These are phyloP conservation scores for Apoda limacodes DNA, from an alignment of 2,888 invertebrate genomes.

Conservation along the genomic window DNA sequence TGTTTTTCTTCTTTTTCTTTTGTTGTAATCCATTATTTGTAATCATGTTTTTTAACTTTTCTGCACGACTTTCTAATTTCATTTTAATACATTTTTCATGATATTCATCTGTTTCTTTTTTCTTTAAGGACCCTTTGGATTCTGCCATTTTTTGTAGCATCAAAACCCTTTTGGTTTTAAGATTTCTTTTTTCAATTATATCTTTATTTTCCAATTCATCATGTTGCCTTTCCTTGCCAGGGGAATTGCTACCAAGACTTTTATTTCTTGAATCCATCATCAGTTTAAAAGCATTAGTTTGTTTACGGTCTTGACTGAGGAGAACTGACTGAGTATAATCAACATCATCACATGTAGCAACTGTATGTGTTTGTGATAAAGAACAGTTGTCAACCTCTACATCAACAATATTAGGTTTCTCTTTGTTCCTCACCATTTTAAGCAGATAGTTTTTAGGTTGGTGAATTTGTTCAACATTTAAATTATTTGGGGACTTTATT, in stretches of 20 bases:
- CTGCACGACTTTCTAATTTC: conserved; percentile 72
- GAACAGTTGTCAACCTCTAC: conserved; percentile 17
- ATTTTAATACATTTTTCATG: conserved; percentile 68
- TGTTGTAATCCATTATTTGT: too few relatives aligned
- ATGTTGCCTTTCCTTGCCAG: conserved; percentile 60
- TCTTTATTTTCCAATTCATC: conserved; percentile 32
- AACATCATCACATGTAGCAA: conserved; percentile 18
- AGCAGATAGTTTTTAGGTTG: conserved; percentile 42
- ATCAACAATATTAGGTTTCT: too few relatives aligned
- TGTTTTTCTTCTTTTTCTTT: conserved; percentile 30
- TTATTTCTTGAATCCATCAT: conserved; percentile 77
- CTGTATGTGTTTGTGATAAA: conserved; percentile 8
- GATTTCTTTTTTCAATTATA: conserved; percentile 31
- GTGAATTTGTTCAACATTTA: too few relatives aligned
- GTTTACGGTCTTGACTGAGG: conserved; percentile 32
- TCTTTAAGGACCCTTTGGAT: conserved; percentile 70
- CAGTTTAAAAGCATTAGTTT: conserved; percentile 72
- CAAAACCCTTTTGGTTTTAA: conserved; percentile 59
- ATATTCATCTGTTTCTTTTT: conserved; percentile 67
- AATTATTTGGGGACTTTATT: conserved; percentile 40
- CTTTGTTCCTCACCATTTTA: conserved; percentile 46
- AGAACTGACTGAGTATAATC: too few relatives aligned
- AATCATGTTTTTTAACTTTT: conserved; percentile 63
- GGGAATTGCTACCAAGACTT: conserved; percentile 72
- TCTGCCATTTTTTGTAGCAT: conserved; percentile 73